Base-by-base conservation (phyloP, 2,797 vertebrate genomes). In the Ceryle rudis region DNA sequence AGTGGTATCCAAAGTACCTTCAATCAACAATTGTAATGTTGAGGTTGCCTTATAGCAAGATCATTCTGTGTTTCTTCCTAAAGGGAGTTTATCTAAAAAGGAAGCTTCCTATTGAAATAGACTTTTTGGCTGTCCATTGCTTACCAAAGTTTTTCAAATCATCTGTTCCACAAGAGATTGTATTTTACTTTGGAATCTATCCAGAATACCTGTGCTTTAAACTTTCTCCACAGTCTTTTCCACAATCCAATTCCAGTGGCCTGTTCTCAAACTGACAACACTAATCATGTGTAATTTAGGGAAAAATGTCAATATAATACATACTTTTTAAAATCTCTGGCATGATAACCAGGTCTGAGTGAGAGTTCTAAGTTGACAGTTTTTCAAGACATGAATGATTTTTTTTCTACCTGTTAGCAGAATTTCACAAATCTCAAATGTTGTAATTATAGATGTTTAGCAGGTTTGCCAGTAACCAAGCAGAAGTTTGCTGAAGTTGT, bases 161-260 rank as follows among this genome's bases (percentile, higher is more conserved):
- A 4, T 26, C 9, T 37, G 0, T 74, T 92, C 29, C 23, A 42
- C 5, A 33, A 54, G 17, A 49, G 1, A 3, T 28, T 4, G 1
- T 78, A 23, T 21, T 70, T 86, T n/a, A 22, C 3, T 70, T 89
- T 89, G 31, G 46, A 31, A 19, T 66, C 11, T 78, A 18, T 46
- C 14, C 3, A 23, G 14, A 81, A 67, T 31, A 41, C 1, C 2
- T 44, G 7, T 39, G 29, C 35, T 78, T 46, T 46, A 78, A 18
- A 28, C 4, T 42, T 81, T 51, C 6, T 20, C 12, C 4, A 11
- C 6, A 10, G 16, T 39, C 25, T 42, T 86, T 78, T 64, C 41
- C 74, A 41, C 35, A 79, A 70, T 8, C 1, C 14, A 9, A 12
- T 77, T 81, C n/a, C 19, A 33, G n/a, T 57, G 15, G 11, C 3